Evolutionary conservation across 2,888 invertebrate species (phyloP), one percentile per base, ranked within the genome.

Genomic region (Eristalis tenax): DNA sequence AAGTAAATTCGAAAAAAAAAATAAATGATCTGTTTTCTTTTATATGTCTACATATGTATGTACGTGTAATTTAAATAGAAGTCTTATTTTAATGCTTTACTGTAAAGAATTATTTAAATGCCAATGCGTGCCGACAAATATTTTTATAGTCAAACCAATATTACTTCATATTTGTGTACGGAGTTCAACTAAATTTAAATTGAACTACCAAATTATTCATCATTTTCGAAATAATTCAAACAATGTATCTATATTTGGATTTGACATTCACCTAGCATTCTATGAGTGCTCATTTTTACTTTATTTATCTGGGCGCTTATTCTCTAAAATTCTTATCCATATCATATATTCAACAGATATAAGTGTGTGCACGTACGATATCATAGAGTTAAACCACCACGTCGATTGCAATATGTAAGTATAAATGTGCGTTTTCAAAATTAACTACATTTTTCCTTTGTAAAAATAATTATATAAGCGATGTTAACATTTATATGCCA

Each of bases 391-490:
- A 28, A 2, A 6, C 10, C n/a, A 56, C 15, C 18, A 18, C 8
- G 22, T 0, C 15, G 40, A 59, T 15, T 23, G 23, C 6, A 40
- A 71, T 38, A n/a, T n/a, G n/a, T n/a, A 71, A 11, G 11, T 26
- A 26, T 26, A n/a, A 18, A 59, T 61, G 22, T 22, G 35, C 23
- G 15, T 38, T 23, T 40, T 66, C 43, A 38, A 59, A 11, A 57
- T 59, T 15, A 59, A 22, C 22, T 22, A 23, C 28, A 73, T 63
- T 26, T 59, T 59, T 59, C 13, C 26, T 13, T 11, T 73, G 5
- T 22, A 23, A n/a, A 63, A 4, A 32, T 1, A 10, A 79, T 83
- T 83, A 83, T 83, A 83, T 83, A 83, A 83, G 61, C 68, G 26
- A 22, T n/a, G 18, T 61, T 61, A 59, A 61, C 15, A 83, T 13